Evolutionary conservation across 2,888 invertebrate species (phyloP).

Genomic region (Scrobipalpa atriplicella): DNA sequence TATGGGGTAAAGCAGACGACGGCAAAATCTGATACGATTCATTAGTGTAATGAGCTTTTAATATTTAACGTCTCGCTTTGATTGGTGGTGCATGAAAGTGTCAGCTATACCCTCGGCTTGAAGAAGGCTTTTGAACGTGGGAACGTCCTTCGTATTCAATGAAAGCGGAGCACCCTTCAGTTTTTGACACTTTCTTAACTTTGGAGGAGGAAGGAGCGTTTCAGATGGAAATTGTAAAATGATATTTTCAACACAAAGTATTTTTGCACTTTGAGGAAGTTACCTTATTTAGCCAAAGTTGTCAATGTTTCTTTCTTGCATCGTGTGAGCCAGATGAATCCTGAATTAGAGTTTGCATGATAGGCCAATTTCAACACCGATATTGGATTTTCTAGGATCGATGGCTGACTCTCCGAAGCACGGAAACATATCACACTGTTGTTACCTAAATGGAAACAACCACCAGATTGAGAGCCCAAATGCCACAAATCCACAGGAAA

Average conservation of each 20-base stretch:
- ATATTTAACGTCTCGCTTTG: conserved; percentile 76
- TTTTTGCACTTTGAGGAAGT: too few relatives aligned
- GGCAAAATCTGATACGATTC: conserved; percentile 82
- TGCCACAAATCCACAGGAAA: too few relatives aligned
- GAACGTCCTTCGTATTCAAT: conserved; percentile 48
- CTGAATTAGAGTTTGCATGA: too few relatives aligned
- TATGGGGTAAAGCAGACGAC: conserved; percentile 49
- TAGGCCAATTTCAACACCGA: too few relatives aligned
- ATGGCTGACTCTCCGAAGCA: too few relatives aligned
- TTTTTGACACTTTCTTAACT: conserved; percentile 39
- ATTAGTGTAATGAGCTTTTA: conserved; percentile 81
- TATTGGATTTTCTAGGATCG: too few relatives aligned
- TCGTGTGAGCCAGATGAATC: too few relatives aligned
- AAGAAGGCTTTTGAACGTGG: conserved; percentile 51
- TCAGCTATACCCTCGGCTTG: conserved; percentile 58
- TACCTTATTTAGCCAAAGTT: too few relatives aligned
- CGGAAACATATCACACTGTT: too few relatives aligned
- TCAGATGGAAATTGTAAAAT: not conserved
- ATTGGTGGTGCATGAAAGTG: conserved; percentile 74
- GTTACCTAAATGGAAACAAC: too few relatives aligned
- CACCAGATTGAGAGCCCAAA: too few relatives aligned
- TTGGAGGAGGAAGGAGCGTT: conserved; percentile 27
- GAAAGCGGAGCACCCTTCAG: conserved; percentile 45
- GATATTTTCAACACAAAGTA: not conserved
- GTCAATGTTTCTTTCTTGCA: too few relatives aligned